A percentile compares a stretch with the other conserved stretches of the same genome.
Conservation (phyloP, 2,888 invertebrate species). For the Netelia virgata region DNA sequence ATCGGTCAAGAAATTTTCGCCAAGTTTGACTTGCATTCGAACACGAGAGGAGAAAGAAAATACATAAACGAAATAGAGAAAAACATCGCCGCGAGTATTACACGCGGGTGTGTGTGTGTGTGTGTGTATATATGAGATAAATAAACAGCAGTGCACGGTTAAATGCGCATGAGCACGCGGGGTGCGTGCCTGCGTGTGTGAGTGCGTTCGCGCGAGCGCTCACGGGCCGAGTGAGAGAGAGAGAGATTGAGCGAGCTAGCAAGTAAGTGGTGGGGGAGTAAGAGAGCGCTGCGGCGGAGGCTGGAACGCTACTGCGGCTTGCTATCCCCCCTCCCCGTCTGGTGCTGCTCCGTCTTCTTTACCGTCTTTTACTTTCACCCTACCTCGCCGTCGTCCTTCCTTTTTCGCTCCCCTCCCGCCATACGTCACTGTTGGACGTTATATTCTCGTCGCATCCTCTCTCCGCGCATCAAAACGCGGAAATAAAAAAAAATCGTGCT, state of each 20-base stretch:
- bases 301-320: conserved; percentile 69
- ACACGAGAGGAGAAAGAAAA: conserved; percentile 3
- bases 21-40: not conserved
- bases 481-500: conserved; percentile 52
- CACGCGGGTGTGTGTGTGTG: not conserved
- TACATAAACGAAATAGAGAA: not conserved
- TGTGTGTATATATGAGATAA: not conserved
- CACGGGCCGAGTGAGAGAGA: conserved; percentile 30
- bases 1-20: not conserved
- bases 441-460: conserved; percentile 54
- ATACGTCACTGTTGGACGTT: conserved; percentile 43
- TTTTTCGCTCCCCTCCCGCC: conserved; percentile 53
- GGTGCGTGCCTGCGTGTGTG: conserved; percentile 68
- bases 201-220: conserved; percentile 59
- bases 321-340: conserved; percentile 46
- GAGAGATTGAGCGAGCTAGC: conserved; percentile 60
- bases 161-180: conserved; percentile 64
- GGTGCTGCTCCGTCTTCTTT: conserved; percentile 75
- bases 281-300: conserved; percentile 71
- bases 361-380: conserved; percentile 80
- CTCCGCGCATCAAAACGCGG: conserved; percentile 63
- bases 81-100: conserved; percentile 35
- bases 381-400: conserved; percentile 77
- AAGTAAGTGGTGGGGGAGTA: conserved; percentile 68
- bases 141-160: not conserved